These are phyloP conservation scores for Amblyraja radiata DNA, from an alignment of 2,797 vertebrate species.

Conservation along the genomic window DNA sequence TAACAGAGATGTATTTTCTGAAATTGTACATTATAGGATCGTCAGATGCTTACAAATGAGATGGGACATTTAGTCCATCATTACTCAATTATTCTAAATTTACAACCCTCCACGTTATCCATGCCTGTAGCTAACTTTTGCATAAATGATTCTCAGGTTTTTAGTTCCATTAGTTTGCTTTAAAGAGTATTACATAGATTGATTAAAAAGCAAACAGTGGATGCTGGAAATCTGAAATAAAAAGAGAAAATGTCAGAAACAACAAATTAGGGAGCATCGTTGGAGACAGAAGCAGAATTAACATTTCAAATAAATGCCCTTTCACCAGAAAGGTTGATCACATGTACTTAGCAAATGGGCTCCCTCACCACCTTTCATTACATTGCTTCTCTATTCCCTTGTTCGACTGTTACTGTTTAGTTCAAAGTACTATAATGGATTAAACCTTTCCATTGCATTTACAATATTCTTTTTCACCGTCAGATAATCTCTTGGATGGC, in stretches of 20 bases:
- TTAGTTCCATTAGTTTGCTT: not conserved
- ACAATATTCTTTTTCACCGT: not conserved
- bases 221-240: too few species aligned
- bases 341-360: not conserved
- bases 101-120: not conserved
- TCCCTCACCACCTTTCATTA: not conserved
- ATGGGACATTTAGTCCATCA: not conserved
- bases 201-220: too few species aligned
- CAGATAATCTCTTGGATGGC: not conserved
- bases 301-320: too few species aligned
- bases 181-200: not conserved
- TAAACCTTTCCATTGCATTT: not conserved
- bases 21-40: not conserved
- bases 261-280: too few species aligned
- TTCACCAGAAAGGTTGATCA: not conserved
- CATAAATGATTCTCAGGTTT: not conserved
- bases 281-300: too few species aligned
- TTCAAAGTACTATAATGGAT: not conserved
- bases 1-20: not conserved
- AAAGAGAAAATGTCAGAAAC: too few species aligned
- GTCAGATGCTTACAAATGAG: not conserved
- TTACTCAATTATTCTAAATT: not conserved
- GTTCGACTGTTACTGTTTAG: not conserved
- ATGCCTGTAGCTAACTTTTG: not conserved
- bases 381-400: not conserved